Percentiles rank a stretch among this genome's conserved stretches.
These are phyloP conservation scores for Strix aluco DNA, from an alignment of 2,113 vertebrate genomes.

Conservation along the genomic window DNA sequence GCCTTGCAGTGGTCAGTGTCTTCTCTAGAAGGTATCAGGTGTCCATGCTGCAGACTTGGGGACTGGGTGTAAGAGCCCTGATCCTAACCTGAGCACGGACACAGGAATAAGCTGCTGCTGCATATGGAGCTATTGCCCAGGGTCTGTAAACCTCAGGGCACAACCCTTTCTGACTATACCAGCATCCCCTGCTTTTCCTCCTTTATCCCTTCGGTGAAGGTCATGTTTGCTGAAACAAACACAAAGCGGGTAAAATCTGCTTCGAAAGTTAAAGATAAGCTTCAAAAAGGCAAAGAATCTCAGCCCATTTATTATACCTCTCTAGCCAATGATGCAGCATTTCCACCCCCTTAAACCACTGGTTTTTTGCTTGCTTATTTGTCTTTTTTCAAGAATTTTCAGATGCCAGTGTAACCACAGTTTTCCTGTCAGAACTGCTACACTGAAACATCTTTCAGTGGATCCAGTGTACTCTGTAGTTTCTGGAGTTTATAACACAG, in stretches of 20 bases:
- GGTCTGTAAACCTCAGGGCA: background rate
- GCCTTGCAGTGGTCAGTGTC: no score
- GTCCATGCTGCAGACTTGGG: accelerated
- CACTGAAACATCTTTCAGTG: constrained; percentile 49
- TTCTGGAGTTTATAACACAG: constrained; percentile 69
- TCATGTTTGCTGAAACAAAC: background rate
- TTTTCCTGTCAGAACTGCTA: constrained; percentile 53
- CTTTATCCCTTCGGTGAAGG: background rate
- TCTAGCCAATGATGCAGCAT: background rate
- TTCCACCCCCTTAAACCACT: constrained; percentile 25
- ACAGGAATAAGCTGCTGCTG: background rate
- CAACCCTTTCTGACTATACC: background rate
- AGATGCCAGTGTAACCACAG: background rate
- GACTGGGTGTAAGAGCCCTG: background rate
- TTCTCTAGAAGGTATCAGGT: background rate
- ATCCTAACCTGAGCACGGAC: background rate
- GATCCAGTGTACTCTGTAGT: constrained; percentile 47
- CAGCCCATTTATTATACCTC: constrained; percentile 1
- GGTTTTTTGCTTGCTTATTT: constrained; percentile 19
- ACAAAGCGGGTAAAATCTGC: background rate
- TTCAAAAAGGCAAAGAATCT: constrained; percentile 31
- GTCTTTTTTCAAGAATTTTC: constrained; percentile 25
- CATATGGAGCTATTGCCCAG: accelerated
- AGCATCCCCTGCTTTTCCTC: background rate
- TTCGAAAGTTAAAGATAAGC: constrained; percentile 26